Conservation (phyloP, 2,797 vertebrate species). For the Paguma larvata region DNA sequence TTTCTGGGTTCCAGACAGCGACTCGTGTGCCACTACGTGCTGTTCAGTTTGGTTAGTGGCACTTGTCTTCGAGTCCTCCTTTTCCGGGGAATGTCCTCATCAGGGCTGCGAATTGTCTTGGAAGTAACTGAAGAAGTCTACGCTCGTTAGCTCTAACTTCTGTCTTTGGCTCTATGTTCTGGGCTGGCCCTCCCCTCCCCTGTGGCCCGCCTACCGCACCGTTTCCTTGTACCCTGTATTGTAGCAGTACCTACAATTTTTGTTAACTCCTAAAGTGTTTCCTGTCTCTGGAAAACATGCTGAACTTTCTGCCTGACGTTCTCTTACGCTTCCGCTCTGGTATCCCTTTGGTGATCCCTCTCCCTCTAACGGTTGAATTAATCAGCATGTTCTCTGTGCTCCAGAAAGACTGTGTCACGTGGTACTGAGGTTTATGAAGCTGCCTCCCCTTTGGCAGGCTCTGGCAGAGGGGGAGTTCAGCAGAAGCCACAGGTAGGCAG, state of each 20-base stretch:
- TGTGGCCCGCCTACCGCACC: not conserved
- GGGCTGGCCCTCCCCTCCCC: not conserved
- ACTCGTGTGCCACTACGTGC: not conserved
- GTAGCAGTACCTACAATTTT: not conserved
- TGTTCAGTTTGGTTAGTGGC: not conserved
- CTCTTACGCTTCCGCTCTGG: not conserved
- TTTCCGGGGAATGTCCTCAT: not conserved
- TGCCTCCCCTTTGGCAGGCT: not conserved
- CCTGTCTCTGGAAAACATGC: slow-evolving; percentile 16
- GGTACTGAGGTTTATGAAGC: not conserved
- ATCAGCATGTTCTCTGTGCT: not conserved
- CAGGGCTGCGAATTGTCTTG: not conserved
- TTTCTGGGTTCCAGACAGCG: not conserved
- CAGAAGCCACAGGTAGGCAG: not conserved
- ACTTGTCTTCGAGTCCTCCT: not conserved
- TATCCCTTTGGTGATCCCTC: not conserved
- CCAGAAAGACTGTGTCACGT: not conserved
- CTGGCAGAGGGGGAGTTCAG: not conserved
- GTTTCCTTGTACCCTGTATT: not conserved
- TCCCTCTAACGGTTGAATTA: slow-evolving; percentile 53
- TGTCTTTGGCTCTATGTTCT: not conserved
- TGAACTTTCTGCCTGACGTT: slow-evolving; percentile 18
- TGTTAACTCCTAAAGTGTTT: slow-evolving; percentile 25
- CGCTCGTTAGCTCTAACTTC: not conserved
- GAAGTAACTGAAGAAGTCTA: not conserved